A percentile compares a stretch with the other conserved stretches of the same genome.
phyloP scores from a whole-genome alignment of 1,140 invertebrate species.

The Leptinotarsa defecta region DNA sequence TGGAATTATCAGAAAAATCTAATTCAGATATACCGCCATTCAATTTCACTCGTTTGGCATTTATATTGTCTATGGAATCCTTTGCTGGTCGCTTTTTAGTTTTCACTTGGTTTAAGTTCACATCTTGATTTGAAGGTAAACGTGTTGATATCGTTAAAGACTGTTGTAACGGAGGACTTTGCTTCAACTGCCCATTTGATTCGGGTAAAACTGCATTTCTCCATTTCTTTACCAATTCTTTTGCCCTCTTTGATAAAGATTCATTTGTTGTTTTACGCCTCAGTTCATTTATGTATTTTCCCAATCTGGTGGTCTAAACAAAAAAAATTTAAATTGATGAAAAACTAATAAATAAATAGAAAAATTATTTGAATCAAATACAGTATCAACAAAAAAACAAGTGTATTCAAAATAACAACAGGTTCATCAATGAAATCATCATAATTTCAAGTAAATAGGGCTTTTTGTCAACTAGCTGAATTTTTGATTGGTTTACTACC shows the following conservation, averaged over 20 bases:
- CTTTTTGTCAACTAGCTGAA: too few relatives aligned
- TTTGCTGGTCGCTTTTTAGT: slow-evolving; percentile 37
- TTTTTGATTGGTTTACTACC: too few relatives aligned
- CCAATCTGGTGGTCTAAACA: slow-evolving; percentile 78
- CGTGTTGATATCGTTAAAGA: slow-evolving; percentile 27
- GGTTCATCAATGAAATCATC: too few relatives aligned
- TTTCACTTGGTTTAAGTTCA: slow-evolving; percentile 37
- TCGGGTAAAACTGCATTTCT: slow-evolving; percentile 71
- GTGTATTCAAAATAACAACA: too few relatives aligned
- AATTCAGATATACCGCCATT: slow-evolving; percentile 48
- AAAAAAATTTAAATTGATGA: background rate
- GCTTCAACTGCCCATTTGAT: slow-evolving; percentile 54
- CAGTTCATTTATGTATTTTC: slow-evolving; percentile 91
- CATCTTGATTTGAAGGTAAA: slow-evolving; percentile 27
- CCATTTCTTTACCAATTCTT: slow-evolving; percentile 90
- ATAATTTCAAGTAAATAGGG: too few relatives aligned
- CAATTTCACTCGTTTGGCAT: slow-evolving; percentile 41
- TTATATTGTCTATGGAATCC: slow-evolving; percentile 33
- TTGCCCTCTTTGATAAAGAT: slow-evolving; percentile 82
- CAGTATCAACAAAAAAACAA: too few relatives aligned
- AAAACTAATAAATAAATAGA: too few relatives aligned
- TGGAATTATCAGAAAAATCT: slow-evolving; percentile 54
- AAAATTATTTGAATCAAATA: too few relatives aligned
- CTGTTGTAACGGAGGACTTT: slow-evolving; percentile 51
- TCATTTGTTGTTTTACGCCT: slow-evolving; percentile 82